These are phyloP conservation scores for Amblyornis subalaris DNA, from an alignment of 2,113 vertebrate genomes.

Conservation along the genomic window DNA sequence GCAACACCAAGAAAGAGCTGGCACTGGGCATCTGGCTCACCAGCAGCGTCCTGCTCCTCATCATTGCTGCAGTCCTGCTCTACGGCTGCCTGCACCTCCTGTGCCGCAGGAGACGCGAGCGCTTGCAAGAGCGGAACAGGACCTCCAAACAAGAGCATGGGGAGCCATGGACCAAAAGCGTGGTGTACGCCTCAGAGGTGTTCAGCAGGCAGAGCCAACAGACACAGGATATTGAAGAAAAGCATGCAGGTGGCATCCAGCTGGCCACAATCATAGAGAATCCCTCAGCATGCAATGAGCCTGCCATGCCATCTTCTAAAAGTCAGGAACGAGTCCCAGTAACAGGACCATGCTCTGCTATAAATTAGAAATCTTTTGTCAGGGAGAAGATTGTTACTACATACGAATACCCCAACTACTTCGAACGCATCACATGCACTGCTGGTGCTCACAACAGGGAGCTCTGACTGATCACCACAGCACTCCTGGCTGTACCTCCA, in stretches of 20 bases:
- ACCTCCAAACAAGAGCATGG: neutral
- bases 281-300: constrained; percentile 50
- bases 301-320: neutral
- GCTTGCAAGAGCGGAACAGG: neutral
- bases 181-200: fast-evolving
- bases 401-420: neutral
- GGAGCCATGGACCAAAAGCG: neutral
- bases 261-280: constrained; percentile 55
- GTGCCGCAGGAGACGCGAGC: constrained; percentile 59
- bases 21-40: constrained; percentile 84
- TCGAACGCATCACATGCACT: fast-evolving
- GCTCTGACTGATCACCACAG: fast-evolving
- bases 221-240: constrained; percentile 16
- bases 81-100: constrained; percentile 79
- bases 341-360: neutral
- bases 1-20: constrained; percentile 75
- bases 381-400: neutral
- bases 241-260: constrained; percentile 50
- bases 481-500: neutral
- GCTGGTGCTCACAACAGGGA: neutral
- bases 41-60: constrained; percentile 80
- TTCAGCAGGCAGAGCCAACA: neutral
- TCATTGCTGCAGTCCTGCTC: constrained; percentile 76
- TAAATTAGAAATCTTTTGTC: neutral
- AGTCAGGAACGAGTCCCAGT: constrained; percentile 41